Conservation (phyloP, 2,113 vertebrate species). For the Oncorhynchus gorbuscha region DNA sequence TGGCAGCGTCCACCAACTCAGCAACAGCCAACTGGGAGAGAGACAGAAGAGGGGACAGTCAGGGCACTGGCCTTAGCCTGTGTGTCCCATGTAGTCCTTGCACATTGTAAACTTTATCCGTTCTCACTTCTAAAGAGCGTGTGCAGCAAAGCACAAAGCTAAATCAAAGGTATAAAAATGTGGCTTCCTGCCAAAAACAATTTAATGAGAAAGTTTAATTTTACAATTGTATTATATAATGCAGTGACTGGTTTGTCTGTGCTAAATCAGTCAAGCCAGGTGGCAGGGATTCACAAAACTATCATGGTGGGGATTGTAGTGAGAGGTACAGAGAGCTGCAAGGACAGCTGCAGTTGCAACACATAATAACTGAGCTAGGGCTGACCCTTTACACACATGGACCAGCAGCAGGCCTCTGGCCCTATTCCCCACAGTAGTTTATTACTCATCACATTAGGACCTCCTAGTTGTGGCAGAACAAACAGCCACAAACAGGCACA, state of each 20-base stretch:
- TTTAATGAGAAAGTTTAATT: no score
- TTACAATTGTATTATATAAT: no score
- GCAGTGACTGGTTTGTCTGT: background rate
- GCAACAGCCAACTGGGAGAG: conserved; percentile 84
- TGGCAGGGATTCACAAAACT: no score
- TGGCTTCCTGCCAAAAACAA: no score
- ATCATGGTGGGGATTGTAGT: no score
- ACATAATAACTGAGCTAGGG: background rate
- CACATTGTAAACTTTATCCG: no score
- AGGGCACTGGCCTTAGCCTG: background rate
- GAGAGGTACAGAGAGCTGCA: background rate
- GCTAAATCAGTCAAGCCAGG: no score
- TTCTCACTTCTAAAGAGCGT: no score
- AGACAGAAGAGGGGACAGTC: background rate
- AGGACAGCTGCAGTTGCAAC: background rate
- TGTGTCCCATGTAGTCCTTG: background rate
- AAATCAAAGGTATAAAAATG: no score
- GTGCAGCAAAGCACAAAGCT: no score
- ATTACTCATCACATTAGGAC: background rate
- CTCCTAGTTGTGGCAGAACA: background rate
- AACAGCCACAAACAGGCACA: no score
- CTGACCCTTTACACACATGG: no score
- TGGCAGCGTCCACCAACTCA: conserved; percentile 84
- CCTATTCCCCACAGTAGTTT: background rate
- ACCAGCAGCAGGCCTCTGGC: background rate